These are phyloP conservation scores for Chaetorhynchus papuensis DNA, from an alignment of 2,113 vertebrate species.

Conservation along the genomic window DNA sequence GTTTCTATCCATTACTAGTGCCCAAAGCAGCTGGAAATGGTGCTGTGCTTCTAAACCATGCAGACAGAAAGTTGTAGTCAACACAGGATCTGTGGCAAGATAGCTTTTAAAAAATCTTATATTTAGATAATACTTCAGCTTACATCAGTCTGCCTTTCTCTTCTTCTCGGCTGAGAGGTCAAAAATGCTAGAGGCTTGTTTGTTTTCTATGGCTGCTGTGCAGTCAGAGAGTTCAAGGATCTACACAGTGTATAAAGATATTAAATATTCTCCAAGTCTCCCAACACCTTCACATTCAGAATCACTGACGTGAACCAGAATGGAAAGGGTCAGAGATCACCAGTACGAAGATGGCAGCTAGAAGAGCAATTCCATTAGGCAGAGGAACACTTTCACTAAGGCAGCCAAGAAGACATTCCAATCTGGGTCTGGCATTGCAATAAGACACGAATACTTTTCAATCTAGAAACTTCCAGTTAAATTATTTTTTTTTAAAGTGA, in stretches of 20 bases:
- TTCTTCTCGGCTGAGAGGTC: background rate
- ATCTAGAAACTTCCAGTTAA: background rate
- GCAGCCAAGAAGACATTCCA: background rate
- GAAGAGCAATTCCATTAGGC: background rate
- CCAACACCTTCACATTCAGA: background rate
- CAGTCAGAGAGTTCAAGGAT: background rate
- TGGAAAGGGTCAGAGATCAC: background rate
- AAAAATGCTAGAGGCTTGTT: background rate
- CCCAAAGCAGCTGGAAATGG: background rate
- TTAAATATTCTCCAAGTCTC: background rate
- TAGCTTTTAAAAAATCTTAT: background rate
- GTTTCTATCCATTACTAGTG: background rate
- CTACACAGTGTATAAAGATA: background rate
- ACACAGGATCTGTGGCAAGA: background rate
- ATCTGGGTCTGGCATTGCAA: background rate
- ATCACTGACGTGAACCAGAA: background rate
- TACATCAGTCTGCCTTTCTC: background rate
- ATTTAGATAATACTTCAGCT: background rate
- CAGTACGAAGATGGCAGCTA: background rate
- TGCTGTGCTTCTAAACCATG: background rate
- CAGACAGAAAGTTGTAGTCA: background rate
- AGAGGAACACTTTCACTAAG: background rate
- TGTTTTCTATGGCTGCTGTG: background rate
- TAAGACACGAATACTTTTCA: background rate
- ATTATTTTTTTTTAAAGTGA: background rate